Evolutionary conservation across 2,113 vertebrate species (phyloP).

Genomic region (Gobiocypris rarus): DNA sequence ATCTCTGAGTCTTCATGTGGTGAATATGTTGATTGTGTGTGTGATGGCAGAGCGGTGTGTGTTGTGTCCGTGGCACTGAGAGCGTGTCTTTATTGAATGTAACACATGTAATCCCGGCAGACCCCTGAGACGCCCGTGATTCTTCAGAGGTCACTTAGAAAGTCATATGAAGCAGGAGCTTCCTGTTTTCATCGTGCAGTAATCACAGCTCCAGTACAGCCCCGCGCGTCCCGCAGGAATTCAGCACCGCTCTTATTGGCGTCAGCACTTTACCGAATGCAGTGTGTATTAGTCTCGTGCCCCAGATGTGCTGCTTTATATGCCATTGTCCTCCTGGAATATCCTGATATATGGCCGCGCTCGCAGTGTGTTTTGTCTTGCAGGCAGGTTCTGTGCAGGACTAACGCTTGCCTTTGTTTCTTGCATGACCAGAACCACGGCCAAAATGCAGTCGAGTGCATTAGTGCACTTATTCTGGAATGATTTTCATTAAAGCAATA

Average conservation of each 20-base stretch:
- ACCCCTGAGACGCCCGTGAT: conserved; percentile 70
- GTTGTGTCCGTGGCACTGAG: conserved; percentile 79
- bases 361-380: not conserved
- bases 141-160: conserved; percentile 79
- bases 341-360: conserved; percentile 48
- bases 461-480: too few species aligned
- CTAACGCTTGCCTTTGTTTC: not conserved
- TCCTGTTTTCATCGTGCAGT: conserved; percentile 75
- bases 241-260: conserved; percentile 66
- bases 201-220: conserved; percentile 77
- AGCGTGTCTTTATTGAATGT: conserved; percentile 80
- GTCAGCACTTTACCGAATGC: conserved; percentile 73
- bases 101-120: conserved; percentile 79
- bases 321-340: conserved; percentile 56
- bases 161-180: conserved; percentile 78
- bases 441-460: too few species aligned
- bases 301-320: conserved; percentile 66
- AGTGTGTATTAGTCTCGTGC: conserved; percentile 67
- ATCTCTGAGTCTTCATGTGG: not conserved
- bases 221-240: conserved; percentile 69
- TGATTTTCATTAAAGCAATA: too few species aligned
- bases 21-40: conserved; percentile 58
- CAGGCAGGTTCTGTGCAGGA: not conserved
- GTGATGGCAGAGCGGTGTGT: too few species aligned
- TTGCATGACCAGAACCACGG: not conserved